phyloP scores from a whole-genome alignment of 2,113 vertebrate genomes.

The Cranoglanis bouderius region DNA sequence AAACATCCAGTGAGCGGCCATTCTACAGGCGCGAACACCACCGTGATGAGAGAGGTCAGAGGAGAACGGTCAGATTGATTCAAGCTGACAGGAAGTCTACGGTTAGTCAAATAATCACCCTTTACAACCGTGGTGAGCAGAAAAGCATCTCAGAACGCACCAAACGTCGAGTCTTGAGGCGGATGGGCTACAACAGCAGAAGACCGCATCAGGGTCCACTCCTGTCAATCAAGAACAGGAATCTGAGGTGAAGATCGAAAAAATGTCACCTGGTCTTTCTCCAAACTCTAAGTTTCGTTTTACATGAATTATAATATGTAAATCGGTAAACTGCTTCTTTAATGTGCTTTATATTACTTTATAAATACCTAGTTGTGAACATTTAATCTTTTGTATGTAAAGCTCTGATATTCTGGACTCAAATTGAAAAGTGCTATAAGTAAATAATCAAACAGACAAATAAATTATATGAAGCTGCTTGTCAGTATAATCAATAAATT shows the following conservation, averaged over 20 bases:
- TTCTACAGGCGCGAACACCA: neutral
- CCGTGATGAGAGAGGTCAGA: neutral
- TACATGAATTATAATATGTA: neutral
- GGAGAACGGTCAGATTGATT: neutral
- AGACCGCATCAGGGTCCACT: no score
- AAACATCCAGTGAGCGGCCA: neutral
- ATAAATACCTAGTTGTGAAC: neutral
- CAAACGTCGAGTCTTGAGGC: no score
- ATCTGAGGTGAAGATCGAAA: neutral
- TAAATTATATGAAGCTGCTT: neutral
- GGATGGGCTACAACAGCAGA: no score
- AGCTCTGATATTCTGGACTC: neutral
- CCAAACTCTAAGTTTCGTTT: neutral
- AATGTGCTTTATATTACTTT: neutral
- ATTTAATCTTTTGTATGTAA: neutral
- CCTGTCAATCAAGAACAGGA: no score
- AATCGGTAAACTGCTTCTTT: neutral
- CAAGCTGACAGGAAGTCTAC: neutral
- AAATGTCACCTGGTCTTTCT: no score
- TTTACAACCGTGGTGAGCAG: neutral
- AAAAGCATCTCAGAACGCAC: neutral
- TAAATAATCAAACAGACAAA: neutral
- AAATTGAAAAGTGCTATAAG: neutral
- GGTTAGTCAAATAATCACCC: neutral
- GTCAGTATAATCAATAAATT: neutral